Evolutionary conservation across 2,888 invertebrate genomes (phyloP).

Genomic region (Cryptus viduatorius): DNA sequence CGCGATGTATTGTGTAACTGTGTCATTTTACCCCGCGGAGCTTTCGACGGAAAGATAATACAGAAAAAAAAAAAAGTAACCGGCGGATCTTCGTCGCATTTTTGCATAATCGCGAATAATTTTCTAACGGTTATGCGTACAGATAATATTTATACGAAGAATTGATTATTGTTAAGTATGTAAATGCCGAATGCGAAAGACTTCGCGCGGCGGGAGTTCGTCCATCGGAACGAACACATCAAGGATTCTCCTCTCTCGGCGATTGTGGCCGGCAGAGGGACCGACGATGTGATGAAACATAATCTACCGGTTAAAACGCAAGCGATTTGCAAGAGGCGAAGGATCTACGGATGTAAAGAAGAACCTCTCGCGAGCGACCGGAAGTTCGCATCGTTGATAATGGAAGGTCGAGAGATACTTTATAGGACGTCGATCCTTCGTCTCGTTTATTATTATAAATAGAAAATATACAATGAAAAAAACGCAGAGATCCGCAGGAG

Average conservation of each 20-base stretch:
- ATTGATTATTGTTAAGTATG: slow-evolving; percentile 39
- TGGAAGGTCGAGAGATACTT: slow-evolving; percentile 58
- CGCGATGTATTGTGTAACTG: background rate
- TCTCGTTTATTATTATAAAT: background rate
- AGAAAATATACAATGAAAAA: background rate
- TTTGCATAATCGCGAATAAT: background rate
- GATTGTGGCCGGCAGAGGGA: background rate
- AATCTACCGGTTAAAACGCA: slow-evolving; percentile 34
- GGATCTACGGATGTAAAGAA: slow-evolving; percentile 11
- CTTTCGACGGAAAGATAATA: slow-evolving; percentile 3
- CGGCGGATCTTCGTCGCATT: background rate
- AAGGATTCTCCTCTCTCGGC: slow-evolving; percentile 15
- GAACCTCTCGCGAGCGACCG: slow-evolving; percentile 55
- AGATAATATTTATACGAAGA: background rate
- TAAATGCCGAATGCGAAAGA: slow-evolving; percentile 37
- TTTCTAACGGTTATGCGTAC: background rate
- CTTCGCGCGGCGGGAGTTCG: slow-evolving; percentile 39
- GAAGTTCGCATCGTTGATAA: slow-evolving; percentile 70
- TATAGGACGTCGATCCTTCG: background rate
- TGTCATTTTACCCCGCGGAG: background rate
- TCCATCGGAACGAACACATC: slow-evolving; percentile 50
- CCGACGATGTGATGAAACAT: slow-evolving; percentile 56
- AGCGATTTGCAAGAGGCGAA: slow-evolving; percentile 53
- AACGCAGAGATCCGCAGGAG: background rate
- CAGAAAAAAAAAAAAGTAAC: slow-evolving; percentile 16